phyloP scores from a whole-genome alignment of 2,888 invertebrate genomes.

The Stenodema calcarata region DNA sequence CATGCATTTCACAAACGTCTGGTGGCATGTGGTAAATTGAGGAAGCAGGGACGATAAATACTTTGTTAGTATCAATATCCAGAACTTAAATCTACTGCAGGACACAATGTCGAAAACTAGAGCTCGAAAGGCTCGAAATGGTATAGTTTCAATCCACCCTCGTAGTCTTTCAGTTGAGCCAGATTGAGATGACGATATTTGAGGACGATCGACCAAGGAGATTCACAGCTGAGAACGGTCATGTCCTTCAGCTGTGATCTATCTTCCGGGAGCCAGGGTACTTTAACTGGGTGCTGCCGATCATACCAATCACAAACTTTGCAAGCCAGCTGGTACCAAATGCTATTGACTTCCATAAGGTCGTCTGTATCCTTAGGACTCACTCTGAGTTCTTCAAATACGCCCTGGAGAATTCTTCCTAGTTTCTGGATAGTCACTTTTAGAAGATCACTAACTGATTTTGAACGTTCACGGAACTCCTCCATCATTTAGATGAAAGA shows the following conservation, averaged over 20 bases:
- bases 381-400: neutral
- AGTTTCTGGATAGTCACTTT: neutral
- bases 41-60: neutral
- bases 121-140: neutral
- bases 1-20: neutral
- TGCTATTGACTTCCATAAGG: neutral
- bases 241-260: neutral
- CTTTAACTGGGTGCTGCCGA: neutral
- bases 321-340: neutral
- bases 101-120: neutral
- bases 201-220: neutral
- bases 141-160: neutral
- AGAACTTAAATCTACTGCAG: neutral
- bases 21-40: neutral
- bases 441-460: neutral
- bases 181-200: neutral
- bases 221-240: neutral
- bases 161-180: neutral
- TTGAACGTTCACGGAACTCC: too few species aligned
- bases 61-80: neutral
- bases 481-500: too few species aligned
- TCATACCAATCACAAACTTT: neutral
- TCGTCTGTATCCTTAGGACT: neutral
- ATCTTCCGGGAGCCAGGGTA: slow-evolving; percentile 7
- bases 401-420: neutral